Base-by-base conservation (phyloP, 2,797 vertebrate species). In the Aeoliscus strigatus region DNA sequence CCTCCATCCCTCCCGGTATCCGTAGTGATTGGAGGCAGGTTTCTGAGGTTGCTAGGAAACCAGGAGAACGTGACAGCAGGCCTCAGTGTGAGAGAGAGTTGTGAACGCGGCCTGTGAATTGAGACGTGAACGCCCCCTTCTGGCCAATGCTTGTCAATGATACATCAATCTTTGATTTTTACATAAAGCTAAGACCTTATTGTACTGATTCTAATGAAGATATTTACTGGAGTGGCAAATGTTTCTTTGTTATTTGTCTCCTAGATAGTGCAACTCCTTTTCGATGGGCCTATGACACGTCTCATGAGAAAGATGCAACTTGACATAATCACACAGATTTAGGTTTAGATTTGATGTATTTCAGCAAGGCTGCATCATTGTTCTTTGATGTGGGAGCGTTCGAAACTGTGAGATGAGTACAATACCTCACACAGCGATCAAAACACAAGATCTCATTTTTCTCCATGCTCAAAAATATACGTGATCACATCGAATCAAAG, bases 21-120 rank as follows among this genome's bases (percentile, higher is more conserved):
- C 77, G 80, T 85, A 83, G 81, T 82, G 82, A 84, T 81, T 68
- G 79, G 77, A 85, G 81, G 84, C 75, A 82, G 77, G 80, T 70
- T 64, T 70, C 62, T 50, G 56, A 3, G 63, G 87, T 88, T 89
- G 86, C 86, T 86, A 86, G 73, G 85, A 67, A 62, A 87, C 71
- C 55, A 26, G 45, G 11, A 53, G 62, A 82, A 70, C 79, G 69
- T 78, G 65, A 60, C 67, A 73, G 65, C 63, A 38, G 23, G 67
- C 64, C 64, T 73, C 46, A 24, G 56, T 52, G 66, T 60, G 58
- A 66, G 27, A 39, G 34, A 28, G 32, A 35, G 47, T 27, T 18
- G 55, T 14, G 32, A 66, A 52, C 53, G 34, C 2, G 2, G 15
- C 6, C 32, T 60, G 13, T 35, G 64, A 63, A 2, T 14, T 66